Evolutionary conservation across 2,888 invertebrate species (phyloP).

Genomic region (Nomada ferruginata): DNA sequence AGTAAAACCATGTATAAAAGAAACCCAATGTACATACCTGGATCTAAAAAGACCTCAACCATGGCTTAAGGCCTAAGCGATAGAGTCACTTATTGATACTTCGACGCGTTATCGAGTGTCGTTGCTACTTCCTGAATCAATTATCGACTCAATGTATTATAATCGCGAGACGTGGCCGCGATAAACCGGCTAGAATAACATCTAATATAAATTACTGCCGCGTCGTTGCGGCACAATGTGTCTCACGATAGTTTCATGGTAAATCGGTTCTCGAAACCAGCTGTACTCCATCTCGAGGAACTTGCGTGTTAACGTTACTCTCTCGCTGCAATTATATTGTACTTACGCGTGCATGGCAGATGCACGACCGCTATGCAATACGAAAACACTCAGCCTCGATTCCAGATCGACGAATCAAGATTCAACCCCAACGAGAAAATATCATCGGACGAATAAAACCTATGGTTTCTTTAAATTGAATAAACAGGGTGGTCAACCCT

Average conservation of each 20-base stretch:
- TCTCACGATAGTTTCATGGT: slow-evolving; percentile 50
- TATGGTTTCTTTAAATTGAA: slow-evolving; percentile 31
- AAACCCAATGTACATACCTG: too few relatives aligned
- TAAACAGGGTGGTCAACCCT: slow-evolving; percentile 27
- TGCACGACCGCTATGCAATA: slow-evolving; percentile 43
- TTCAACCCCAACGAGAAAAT: slow-evolving; percentile 51
- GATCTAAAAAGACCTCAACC: too few relatives aligned
- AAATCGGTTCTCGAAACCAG: slow-evolving; percentile 58
- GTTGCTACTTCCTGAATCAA: slow-evolving; percentile 4
- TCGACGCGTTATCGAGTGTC: background rate
- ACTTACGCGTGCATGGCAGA: slow-evolving; percentile 45
- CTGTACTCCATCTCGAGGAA: slow-evolving; percentile 43
- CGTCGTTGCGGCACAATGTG: slow-evolving; percentile 43
- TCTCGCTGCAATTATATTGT: slow-evolving; percentile 39
- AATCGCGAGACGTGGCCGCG: slow-evolving; percentile 17
- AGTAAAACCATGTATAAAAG: too few relatives aligned
- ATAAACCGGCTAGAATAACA: slow-evolving; percentile 15
- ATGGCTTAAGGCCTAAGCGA: too few relatives aligned
- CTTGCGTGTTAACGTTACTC: slow-evolving; percentile 54
- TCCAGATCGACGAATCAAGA: slow-evolving; percentile 67
- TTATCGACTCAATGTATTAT: background rate
- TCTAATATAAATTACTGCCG: slow-evolving; percentile 20
- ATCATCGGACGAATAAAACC: slow-evolving; percentile 52
- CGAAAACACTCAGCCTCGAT: slow-evolving; percentile 31
- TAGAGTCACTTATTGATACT: too few relatives aligned